Conservation (phyloP, 92 coral and sea anemone genomes). For the Montipora capitata region DNA sequence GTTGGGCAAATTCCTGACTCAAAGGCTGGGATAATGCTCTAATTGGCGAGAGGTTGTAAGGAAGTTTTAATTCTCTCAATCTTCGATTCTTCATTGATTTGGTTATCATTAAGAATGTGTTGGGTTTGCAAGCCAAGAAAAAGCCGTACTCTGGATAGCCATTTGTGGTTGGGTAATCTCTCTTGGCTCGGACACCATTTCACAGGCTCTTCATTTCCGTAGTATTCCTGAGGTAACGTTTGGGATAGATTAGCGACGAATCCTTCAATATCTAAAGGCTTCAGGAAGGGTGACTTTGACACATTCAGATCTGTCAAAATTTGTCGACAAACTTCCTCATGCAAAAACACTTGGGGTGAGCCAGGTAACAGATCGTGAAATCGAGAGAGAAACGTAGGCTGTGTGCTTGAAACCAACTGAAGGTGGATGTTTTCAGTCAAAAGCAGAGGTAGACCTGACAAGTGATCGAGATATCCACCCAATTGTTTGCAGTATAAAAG, state of each 20-base stretch:
- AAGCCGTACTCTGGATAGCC: constrained; percentile 34
- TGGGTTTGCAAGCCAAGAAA: background rate
- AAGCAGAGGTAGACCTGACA: constrained; percentile 89
- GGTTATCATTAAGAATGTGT: background rate
- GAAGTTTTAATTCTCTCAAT: constrained; percentile 2
- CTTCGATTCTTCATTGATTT: constrained; percentile 26
- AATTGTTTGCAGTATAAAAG: constrained; percentile 77
- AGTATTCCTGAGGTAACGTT: constrained; percentile 3
- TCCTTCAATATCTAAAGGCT: constrained; percentile 36
- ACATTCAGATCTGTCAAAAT: background rate
- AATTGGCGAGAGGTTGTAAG: constrained; percentile 54
- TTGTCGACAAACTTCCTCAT: background rate
- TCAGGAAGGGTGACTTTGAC: constrained; percentile 5
- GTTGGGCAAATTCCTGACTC: background rate
- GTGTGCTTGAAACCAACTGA: constrained; percentile 41
- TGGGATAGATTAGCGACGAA: constrained; percentile 34
- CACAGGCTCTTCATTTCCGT: constrained; percentile 8
- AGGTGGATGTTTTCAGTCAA: constrained; percentile 81
- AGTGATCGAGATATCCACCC: constrained; percentile 48
- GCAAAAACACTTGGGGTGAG: constrained; percentile 71
- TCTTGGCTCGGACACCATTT: constrained; percentile 22
- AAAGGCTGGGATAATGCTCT: constrained; percentile 81
- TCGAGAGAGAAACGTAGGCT: constrained; percentile 69
- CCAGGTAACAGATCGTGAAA: constrained; percentile 74
- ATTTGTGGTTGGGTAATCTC: constrained; percentile 1